phyloP scores from a whole-genome alignment of 2,797 vertebrate species.

The Petrocephalus schoutedeni region DNA sequence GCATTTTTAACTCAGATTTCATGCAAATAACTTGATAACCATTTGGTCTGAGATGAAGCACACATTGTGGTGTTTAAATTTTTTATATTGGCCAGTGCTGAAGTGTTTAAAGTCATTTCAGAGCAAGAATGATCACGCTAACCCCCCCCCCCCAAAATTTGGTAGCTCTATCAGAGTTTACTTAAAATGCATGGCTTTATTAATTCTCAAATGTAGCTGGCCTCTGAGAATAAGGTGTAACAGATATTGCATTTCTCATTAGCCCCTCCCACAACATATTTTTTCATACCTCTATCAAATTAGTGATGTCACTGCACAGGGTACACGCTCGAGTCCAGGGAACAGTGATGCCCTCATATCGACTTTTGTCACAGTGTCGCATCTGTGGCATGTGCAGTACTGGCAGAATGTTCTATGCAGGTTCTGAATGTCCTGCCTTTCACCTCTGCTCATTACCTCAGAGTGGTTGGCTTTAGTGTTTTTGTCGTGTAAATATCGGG shows the following conservation, averaged over 20 bases:
- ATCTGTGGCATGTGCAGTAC: background rate
- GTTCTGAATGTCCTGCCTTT: background rate
- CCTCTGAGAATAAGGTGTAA: background rate
- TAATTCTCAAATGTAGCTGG: conserved; percentile 1
- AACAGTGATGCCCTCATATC: background rate
- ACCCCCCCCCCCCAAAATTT: background rate
- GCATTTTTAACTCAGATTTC: background rate
- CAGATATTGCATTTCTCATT: background rate
- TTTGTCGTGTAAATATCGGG: background rate
- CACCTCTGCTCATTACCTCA: conserved; percentile 6
- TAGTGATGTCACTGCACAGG: background rate
- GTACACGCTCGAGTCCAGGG: background rate
- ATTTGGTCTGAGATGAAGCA: background rate
- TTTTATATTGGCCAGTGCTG: background rate
- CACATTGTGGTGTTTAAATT: background rate
- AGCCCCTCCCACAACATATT: background rate
- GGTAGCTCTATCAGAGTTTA: background rate
- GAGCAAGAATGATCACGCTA: background rate
- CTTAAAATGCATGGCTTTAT: background rate
- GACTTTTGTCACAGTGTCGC: background rate
- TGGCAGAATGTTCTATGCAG: background rate
- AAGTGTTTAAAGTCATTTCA: background rate
- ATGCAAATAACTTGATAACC: background rate
- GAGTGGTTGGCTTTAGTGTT: background rate
- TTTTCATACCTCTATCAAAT: background rate